Evolutionary conservation across 2,113 vertebrate genomes (phyloP).

Genomic region (Trematomus loennbergii): DNA sequence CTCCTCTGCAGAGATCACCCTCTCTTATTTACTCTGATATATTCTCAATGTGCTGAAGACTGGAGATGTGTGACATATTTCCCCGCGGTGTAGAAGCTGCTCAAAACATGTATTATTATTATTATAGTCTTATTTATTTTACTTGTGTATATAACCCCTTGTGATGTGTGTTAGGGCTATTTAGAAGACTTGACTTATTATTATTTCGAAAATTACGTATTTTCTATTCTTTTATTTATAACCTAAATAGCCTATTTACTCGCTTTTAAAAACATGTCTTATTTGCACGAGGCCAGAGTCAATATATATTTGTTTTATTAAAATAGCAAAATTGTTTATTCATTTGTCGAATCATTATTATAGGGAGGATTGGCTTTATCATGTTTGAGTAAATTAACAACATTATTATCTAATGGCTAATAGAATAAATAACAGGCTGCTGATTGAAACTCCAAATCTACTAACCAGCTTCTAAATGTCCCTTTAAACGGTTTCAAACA

Average conservation of each 20-base stretch:
- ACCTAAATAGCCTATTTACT: neutral
- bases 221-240: too few relatives aligned
- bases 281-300: neutral
- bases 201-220: too few relatives aligned
- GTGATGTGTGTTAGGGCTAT: neutral
- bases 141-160: too few relatives aligned
- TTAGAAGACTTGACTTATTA: too few relatives aligned
- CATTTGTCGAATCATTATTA: neutral
- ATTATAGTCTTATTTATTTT: neutral
- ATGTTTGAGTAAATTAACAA: neutral
- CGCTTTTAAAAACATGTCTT: neutral
- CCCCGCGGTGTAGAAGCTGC: fast-evolving
- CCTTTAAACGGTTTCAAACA: neutral
- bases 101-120: too few relatives aligned
- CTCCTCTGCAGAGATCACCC: neutral
- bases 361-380: too few relatives aligned
- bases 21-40: neutral
- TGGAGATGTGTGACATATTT: constrained; percentile 5
- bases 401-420: neutral
- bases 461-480: neutral
- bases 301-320: neutral
- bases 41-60: neutral
- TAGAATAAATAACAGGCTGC: neutral
- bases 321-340: neutral
- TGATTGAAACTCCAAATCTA: neutral